A percentile compares a stretch with the other conserved stretches of the same genome.
These are phyloP conservation scores for Platycheirus rosarum DNA, from an alignment of 2,888 invertebrate species.

Conservation along the genomic window DNA sequence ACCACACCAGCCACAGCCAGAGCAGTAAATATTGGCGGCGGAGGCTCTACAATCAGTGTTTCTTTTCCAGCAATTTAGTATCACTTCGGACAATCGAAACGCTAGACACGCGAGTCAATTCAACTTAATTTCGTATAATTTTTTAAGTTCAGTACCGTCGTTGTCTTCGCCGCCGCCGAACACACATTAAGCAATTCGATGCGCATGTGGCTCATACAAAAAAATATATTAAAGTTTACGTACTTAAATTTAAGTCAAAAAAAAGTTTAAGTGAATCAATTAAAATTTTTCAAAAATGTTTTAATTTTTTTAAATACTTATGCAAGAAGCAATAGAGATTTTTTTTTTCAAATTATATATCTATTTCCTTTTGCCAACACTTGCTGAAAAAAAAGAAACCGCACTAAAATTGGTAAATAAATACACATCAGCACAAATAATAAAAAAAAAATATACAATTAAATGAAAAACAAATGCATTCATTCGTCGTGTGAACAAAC, in stretches of 20 bases:
- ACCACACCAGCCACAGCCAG: constrained; percentile 16
- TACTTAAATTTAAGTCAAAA: constrained; percentile 30
- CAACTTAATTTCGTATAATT: constrained; percentile 31
- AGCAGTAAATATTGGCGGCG: constrained; percentile 50
- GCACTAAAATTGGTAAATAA: too few relatives aligned
- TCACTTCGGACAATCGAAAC: constrained; percentile 65
- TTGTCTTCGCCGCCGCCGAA: constrained; percentile 12
- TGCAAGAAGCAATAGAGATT: constrained; percentile 47
- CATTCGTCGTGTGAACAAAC: constrained; percentile 59
- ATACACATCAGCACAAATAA: too few relatives aligned
- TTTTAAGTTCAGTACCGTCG: constrained; percentile 43
- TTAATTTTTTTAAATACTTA: constrained; percentile 9
- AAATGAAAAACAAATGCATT: constrained; percentile 59
- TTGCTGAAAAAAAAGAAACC: too few relatives aligned
- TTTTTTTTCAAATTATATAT: too few relatives aligned
- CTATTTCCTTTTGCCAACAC: too few relatives aligned
- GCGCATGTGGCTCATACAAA: constrained; percentile 56
- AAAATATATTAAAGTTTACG: constrained; percentile 16
- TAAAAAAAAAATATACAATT: not conserved
- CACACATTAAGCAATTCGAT: constrained; percentile 39
- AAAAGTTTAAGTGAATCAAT: constrained; percentile 42
- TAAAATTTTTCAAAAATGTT: constrained; percentile 29
- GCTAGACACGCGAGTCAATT: constrained; percentile 63
- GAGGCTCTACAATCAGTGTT: constrained; percentile 66
- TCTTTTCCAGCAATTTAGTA: constrained; percentile 70